Conservation (phyloP, 2,113 vertebrate species). For the Pelecanus crispus region DNA sequence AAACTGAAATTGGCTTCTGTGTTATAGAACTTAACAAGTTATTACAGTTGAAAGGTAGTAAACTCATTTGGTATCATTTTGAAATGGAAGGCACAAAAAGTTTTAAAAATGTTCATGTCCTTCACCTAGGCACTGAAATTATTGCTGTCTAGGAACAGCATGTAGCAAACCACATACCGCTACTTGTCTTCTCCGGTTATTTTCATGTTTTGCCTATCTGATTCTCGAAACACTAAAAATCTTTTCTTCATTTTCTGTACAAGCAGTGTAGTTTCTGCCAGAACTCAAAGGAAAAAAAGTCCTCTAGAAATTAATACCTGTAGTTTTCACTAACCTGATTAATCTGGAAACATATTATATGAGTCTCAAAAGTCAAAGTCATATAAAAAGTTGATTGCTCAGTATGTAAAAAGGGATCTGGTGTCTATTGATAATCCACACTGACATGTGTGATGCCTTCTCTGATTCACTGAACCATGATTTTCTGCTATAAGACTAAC, state of each 20-base stretch:
- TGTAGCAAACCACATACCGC: neutral
- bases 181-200: neutral
- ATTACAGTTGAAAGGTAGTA: neutral
- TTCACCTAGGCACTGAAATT: neutral
- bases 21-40: neutral
- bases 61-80: neutral
- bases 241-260: neutral
- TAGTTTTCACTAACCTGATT: neutral
- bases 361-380: neutral
- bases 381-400: neutral
- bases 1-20: neutral
- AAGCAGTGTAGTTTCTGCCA: neutral
- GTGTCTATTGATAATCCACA: neutral
- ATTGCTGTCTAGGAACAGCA: neutral
- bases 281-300: neutral
- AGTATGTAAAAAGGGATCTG: neutral
- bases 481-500: neutral
- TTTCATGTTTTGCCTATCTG: neutral
- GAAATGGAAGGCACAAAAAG: neutral
- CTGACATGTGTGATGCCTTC: neutral
- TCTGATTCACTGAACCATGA: neutral
- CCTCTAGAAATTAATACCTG: neutral
- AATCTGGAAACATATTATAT: neutral
- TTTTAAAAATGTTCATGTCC: neutral
- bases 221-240: neutral